phyloP scores from a whole-genome alignment of 2,797 vertebrate genomes.

The Lagorchestes hirsutus region DNA sequence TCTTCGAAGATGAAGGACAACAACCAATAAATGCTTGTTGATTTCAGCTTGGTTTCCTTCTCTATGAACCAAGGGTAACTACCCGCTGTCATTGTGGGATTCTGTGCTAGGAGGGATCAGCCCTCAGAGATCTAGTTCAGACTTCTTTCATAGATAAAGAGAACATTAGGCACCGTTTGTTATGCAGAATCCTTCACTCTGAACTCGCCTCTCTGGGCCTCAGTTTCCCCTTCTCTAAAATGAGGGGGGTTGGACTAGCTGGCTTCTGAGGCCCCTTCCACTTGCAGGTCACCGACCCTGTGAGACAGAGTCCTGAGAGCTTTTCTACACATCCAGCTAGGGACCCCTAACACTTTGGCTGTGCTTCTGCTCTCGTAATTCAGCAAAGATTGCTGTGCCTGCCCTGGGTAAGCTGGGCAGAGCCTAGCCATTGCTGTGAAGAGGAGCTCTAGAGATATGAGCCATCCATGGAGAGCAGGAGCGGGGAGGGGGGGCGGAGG shows the following conservation, averaged over 20 bases:
- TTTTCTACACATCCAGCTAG: no score
- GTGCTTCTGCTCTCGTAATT: no score
- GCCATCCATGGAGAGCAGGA: background rate
- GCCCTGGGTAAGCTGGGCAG: no score
- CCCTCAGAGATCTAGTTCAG: background rate
- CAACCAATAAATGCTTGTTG: background rate
- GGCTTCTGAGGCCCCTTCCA: background rate
- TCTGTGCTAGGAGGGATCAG: no score
- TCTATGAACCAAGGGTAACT: no score
- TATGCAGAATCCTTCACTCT: no score
- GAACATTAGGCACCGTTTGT: background rate
- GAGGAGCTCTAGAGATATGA: no score
- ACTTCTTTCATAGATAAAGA: background rate
- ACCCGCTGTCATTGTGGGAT: background rate
- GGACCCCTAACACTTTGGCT: background rate
- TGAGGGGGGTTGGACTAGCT: background rate
- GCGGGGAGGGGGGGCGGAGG: background rate
- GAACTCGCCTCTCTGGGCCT: background rate
- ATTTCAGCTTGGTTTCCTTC: background rate
- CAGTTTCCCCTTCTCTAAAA: background rate
- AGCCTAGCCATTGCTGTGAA: background rate
- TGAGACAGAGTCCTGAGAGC: background rate
- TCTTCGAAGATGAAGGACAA: no score
- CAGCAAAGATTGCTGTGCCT: no score
- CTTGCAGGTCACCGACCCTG: background rate